A percentile compares a stretch with the other conserved stretches of the same genome.
phyloP scores from a whole-genome alignment of 2,113 vertebrate genomes.

The Gorsachius goisagi region DNA sequence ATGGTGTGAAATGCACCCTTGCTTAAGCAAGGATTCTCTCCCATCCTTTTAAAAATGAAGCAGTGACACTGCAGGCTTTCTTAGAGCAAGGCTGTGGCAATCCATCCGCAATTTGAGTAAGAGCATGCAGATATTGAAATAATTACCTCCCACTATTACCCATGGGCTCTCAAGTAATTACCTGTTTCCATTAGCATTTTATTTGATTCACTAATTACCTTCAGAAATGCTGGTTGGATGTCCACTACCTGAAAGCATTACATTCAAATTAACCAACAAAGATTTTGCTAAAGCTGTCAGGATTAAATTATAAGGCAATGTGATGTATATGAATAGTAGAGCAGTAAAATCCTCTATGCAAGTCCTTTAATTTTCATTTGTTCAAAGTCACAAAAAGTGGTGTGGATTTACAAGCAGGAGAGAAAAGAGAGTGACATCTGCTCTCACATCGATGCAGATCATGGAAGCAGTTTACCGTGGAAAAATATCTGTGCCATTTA shows the following conservation, averaged over 20 bases:
- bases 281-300: not conserved
- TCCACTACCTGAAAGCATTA: slow-evolving; percentile 34
- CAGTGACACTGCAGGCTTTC: not conserved
- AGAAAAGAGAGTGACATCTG: not conserved
- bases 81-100: not conserved
- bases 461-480: not conserved
- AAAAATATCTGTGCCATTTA: not conserved
- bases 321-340: not conserved
- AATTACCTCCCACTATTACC: slow-evolving; percentile 27
- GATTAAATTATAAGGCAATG: not conserved
- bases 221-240: not conserved
- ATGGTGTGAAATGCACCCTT: not conserved
- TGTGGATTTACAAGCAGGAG: not conserved
- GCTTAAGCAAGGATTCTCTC: not conserved
- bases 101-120: not conserved
- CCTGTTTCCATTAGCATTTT: slow-evolving; percentile 27
- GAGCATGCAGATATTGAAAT: slow-evolving; percentile 34
- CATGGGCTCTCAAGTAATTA: slow-evolving; percentile 18
- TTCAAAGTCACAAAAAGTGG: not conserved
- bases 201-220: slow-evolving; percentile 23
- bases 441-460: not conserved
- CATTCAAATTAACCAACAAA: slow-evolving; percentile 23
- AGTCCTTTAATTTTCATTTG: not conserved
- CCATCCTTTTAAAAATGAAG: not conserved
- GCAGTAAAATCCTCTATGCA: not conserved